Evolutionary conservation across 2,888 invertebrate species (phyloP).

Genomic region (Caenorhabditis wallacei): DNA sequence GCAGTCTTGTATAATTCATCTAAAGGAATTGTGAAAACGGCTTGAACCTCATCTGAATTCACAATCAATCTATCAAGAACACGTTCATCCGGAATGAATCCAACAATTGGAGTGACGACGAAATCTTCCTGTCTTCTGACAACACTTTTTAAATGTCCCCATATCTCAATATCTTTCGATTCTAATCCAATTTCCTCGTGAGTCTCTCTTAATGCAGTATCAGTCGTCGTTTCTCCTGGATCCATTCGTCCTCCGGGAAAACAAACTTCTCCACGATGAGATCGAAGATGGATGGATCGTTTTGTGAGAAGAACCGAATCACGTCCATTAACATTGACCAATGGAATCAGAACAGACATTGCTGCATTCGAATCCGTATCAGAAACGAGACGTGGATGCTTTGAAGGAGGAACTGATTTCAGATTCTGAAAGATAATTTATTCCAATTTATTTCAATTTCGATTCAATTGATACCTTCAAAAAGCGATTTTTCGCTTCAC

Average conservation of each 20-base stretch:
- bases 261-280: constrained; percentile 80
- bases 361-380: constrained; percentile 43
- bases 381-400: constrained; percentile 51
- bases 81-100: constrained; percentile 50
- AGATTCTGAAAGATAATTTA: constrained; percentile 29
- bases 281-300: constrained; percentile 74
- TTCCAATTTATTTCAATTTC: not conserved
- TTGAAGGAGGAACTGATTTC: constrained; percentile 23
- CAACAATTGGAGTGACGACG: constrained; percentile 73
- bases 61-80: constrained; percentile 53
- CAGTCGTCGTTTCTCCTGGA: constrained; percentile 71
- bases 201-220: constrained; percentile 78
- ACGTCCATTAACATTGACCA: constrained; percentile 61
- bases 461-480: constrained; percentile 22
- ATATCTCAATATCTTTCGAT: constrained; percentile 66
- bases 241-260: constrained; percentile 81
- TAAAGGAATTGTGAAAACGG: constrained; percentile 72
- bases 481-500: constrained; percentile 34
- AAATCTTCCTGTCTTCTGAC: constrained; percentile 65
- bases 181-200: constrained; percentile 76
- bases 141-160: constrained; percentile 71
- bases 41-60: constrained; percentile 63
- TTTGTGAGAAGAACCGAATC: constrained; percentile 73
- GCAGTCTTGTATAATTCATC: constrained; percentile 66
- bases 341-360: constrained; percentile 71